These are phyloP conservation scores for Agrotis exclamationis DNA, from an alignment of 2,888 invertebrate genomes.

Conservation along the genomic window DNA sequence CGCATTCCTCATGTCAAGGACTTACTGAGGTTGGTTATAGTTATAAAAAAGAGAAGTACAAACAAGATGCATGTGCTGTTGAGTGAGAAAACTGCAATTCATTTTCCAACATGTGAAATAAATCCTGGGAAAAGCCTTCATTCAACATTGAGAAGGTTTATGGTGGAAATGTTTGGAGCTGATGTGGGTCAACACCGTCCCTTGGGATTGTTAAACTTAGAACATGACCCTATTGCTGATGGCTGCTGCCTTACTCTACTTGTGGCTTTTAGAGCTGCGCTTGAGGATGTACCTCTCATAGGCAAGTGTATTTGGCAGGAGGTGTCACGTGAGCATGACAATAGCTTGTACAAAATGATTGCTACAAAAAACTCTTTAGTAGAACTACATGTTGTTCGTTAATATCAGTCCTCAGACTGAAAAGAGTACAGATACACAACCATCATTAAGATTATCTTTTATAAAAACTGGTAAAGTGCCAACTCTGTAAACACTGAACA, in stretches of 20 bases:
- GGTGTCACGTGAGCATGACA: slow-evolving; percentile 93
- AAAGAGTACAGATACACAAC: slow-evolving; percentile 11
- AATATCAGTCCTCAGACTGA: slow-evolving; percentile 56
- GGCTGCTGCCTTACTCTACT: slow-evolving; percentile 96
- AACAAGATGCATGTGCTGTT: slow-evolving; percentile 96
- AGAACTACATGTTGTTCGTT: slow-evolving; percentile 96
- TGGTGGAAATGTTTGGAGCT: slow-evolving; percentile 97
- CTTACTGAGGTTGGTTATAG: slow-evolving; percentile 94
- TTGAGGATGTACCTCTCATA: slow-evolving; percentile 96
- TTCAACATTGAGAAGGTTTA: slow-evolving; percentile 96
- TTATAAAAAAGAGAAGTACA: slow-evolving; percentile 95
- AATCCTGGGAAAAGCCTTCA: slow-evolving; percentile 96
- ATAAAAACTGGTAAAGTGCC: slow-evolving; percentile 1
- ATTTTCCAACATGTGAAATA: slow-evolving; percentile 97
- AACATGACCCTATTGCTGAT: slow-evolving; percentile 92
- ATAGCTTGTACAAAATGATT: slow-evolving; percentile 92
- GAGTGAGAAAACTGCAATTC: slow-evolving; percentile 95
- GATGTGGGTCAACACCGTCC: slow-evolving; percentile 96
- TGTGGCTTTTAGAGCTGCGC: slow-evolving; percentile 95
- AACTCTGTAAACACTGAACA: slow-evolving; percentile 22
- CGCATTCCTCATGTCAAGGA: slow-evolving; percentile 93
- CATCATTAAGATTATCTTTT: not conserved
- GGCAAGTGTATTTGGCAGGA: slow-evolving; percentile 98
- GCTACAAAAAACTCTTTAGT: slow-evolving; percentile 95
- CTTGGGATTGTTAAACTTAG: slow-evolving; percentile 95